phyloP scores from a whole-genome alignment of 2,113 vertebrate species.

The Pungitius pungitius region DNA sequence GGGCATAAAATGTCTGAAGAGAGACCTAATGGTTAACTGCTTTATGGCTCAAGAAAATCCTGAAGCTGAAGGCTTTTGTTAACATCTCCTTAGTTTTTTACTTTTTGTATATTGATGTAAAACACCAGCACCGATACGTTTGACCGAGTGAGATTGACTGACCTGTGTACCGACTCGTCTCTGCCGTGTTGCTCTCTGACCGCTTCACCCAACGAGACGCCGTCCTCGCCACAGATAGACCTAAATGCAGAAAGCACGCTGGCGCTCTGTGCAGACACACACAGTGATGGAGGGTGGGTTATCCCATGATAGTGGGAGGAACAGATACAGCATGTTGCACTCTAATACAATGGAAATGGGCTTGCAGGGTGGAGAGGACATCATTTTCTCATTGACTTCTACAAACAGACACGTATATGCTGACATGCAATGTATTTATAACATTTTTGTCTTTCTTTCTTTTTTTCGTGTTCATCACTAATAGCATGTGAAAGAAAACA shows the following conservation, averaged over 20 bases:
- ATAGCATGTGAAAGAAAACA: no score
- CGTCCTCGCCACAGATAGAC: conserved; percentile 79
- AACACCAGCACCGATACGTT: neutral
- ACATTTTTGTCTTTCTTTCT: no score
- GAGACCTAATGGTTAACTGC: neutral
- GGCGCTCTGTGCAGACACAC: conserved; percentile 60
- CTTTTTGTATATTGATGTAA: no score
- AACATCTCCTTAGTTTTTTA: no score
- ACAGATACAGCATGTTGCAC: neutral
- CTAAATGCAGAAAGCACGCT: conserved; percentile 79
- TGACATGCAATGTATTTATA: no score
- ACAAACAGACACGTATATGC: no score
- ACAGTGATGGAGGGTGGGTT: neutral
- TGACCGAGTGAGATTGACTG: neutral
- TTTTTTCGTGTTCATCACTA: no score
- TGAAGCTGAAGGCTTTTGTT: neutral
- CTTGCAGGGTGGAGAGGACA: neutral
- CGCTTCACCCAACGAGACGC: conserved; percentile 77
- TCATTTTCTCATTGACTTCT: no score
- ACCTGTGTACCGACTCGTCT: conserved; percentile 90
- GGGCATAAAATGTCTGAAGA: neutral
- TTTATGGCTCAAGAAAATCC: no score
- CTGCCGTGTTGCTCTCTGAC: conserved; percentile 88
- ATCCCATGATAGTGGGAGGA: neutral
- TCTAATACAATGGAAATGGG: neutral